Evolutionary conservation across 2,888 invertebrate species (phyloP).

Genomic region (Ommatoiulus sabulosus): DNA sequence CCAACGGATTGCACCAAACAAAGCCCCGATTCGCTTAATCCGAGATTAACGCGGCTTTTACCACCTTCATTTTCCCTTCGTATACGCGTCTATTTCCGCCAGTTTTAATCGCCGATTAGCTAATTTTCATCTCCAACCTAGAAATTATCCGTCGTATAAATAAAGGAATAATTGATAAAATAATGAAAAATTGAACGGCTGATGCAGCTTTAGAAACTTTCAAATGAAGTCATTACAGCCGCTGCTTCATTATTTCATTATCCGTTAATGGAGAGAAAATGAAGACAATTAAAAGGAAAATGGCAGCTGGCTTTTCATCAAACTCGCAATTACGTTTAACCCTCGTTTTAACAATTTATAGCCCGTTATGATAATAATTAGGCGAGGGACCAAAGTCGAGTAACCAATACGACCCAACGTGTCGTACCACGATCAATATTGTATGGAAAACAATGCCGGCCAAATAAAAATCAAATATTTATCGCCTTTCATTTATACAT

Average conservation of each 20-base stretch:
- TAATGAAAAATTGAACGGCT: not conserved
- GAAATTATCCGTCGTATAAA: not conserved
- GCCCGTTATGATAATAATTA: slow-evolving; percentile 18
- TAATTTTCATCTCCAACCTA: not conserved
- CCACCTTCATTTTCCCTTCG: no score
- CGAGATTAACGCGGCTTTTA: not conserved
- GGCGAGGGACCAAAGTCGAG: not conserved
- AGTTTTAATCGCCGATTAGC: not conserved
- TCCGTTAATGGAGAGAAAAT: not conserved
- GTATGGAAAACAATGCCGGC: not conserved
- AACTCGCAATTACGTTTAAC: not conserved
- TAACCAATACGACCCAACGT: not conserved
- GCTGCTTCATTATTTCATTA: not conserved
- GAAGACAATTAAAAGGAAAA: not conserved
- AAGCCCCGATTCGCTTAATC: not conserved
- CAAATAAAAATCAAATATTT: slow-evolving; percentile 18
- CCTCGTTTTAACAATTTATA: not conserved
- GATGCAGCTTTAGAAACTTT: not conserved
- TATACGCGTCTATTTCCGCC: no score
- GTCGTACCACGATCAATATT: not conserved
- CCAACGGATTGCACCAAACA: no score
- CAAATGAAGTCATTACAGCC: not conserved
- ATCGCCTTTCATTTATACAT: not conserved
- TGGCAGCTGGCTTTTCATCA: slow-evolving; percentile 43
- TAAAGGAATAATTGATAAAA: no score